Percentiles rank a stretch among this genome's conserved stretches.
These are phyloP conservation scores for Maniola hyperantus DNA, from an alignment of 2,888 invertebrate species.

Conservation along the genomic window DNA sequence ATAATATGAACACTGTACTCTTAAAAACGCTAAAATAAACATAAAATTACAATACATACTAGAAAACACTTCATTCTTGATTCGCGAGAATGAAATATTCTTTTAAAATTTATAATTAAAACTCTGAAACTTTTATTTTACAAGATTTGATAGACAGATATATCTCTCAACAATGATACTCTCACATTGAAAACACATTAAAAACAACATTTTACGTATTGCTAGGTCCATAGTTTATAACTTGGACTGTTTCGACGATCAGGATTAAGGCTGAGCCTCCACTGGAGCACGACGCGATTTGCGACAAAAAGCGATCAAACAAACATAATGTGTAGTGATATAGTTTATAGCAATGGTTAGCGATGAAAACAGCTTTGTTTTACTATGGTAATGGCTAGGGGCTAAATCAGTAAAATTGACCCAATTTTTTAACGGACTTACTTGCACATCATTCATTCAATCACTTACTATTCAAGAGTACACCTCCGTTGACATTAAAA, in stretches of 20 bases:
- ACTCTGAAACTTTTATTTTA: slow-evolving; percentile 69
- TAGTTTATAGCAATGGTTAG: too few relatives aligned
- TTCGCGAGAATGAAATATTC: slow-evolving; percentile 31
- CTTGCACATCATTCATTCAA: too few relatives aligned
- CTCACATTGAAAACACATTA: slow-evolving; percentile 60
- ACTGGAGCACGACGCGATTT: background rate
- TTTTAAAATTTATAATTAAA: slow-evolving; percentile 46
- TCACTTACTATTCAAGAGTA: too few relatives aligned
- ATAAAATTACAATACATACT: slow-evolving; percentile 35
- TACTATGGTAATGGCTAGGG: too few relatives aligned
- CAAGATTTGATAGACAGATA: slow-evolving; percentile 66
- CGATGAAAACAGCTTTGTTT: too few relatives aligned
- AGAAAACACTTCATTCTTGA: slow-evolving; percentile 29
- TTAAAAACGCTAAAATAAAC: slow-evolving; percentile 41
- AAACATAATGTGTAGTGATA: too few relatives aligned
- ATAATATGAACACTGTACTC: slow-evolving; percentile 25
- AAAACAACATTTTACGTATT: slow-evolving; percentile 52
- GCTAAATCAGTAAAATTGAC: too few relatives aligned
- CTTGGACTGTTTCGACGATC: slow-evolving; percentile 40
- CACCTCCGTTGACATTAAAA: too few relatives aligned
- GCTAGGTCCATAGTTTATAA: slow-evolving; percentile 52
- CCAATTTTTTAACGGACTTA: too few relatives aligned
- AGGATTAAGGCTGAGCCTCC: background rate
- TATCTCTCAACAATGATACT: slow-evolving; percentile 66
- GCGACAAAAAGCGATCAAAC: background rate